phyloP scores from a whole-genome alignment of 2,113 vertebrate genomes.

The Saccopteryx leptura region DNA sequence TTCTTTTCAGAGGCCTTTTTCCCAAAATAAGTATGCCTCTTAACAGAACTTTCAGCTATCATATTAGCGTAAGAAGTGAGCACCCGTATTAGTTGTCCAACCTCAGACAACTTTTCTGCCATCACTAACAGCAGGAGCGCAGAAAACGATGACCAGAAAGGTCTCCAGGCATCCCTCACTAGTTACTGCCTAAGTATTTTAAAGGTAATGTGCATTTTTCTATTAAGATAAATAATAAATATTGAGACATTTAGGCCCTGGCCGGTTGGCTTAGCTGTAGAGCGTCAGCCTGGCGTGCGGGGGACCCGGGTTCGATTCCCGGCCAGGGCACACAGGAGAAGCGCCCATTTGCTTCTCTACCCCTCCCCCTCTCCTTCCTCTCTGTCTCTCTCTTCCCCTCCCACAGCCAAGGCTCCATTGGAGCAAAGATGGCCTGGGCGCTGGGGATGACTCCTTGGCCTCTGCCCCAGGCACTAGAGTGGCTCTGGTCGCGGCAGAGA shows the following conservation, averaged over 20 bases:
- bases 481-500: no score
- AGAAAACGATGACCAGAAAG: neutral
- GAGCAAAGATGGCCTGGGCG: no score
- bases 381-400: no score
- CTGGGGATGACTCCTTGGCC: no score
- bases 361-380: no score
- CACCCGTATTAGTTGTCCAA: neutral
- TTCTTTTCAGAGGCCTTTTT: neutral
- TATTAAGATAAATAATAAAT: constrained; percentile 5
- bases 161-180: neutral
- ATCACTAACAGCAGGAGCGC: neutral
- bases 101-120: neutral
- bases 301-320: no score
- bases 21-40: neutral
- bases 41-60: neutral
- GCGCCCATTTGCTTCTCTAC: no score
- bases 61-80: neutral
- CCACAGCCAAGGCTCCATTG: no score
- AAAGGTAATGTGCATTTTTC: constrained; percentile 4
- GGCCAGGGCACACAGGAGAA: no score
- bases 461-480: no score
- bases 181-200: constrained; percentile 21
- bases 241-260: neutral
- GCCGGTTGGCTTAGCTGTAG: no score
- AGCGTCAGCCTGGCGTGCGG: no score